phyloP scores from a whole-genome alignment of 1,140 invertebrate species.

The Ooceraea biroi region DNA sequence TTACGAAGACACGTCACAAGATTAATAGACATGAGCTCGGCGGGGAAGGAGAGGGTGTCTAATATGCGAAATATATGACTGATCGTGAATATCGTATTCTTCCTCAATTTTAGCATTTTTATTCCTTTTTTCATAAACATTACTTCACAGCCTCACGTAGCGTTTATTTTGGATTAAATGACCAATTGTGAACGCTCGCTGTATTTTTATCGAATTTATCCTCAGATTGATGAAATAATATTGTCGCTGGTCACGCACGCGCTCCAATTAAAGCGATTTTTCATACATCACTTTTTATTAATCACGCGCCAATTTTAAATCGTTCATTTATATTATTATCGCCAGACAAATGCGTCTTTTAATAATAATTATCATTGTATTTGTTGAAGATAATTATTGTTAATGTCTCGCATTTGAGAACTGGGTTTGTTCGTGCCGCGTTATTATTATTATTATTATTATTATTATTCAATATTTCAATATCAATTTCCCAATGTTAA shows the following conservation, averaged over 20 bases:
- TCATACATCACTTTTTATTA: no score
- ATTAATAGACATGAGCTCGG: constrained; percentile 54
- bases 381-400: neutral
- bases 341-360: neutral
- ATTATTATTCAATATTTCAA: neutral
- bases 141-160: neutral
- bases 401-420: neutral
- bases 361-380: neutral
- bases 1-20: constrained; percentile 48
- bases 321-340: neutral
- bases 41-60: constrained; percentile 13
- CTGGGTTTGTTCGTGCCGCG: neutral
- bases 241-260: no score
- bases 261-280: no score
- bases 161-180: neutral
- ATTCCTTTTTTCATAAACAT: no score
- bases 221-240: no score
- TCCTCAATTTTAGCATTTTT: neutral
- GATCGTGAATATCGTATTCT: constrained; percentile 4
- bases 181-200: neutral
- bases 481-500: constrained; percentile 26
- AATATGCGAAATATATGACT: constrained; percentile 50
- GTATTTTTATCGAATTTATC: neutral
- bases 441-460: no score
- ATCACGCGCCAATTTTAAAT: no score